Base-by-base conservation (phyloP, 2,888 invertebrate species). In the Hoplodrina blanda region DNA sequence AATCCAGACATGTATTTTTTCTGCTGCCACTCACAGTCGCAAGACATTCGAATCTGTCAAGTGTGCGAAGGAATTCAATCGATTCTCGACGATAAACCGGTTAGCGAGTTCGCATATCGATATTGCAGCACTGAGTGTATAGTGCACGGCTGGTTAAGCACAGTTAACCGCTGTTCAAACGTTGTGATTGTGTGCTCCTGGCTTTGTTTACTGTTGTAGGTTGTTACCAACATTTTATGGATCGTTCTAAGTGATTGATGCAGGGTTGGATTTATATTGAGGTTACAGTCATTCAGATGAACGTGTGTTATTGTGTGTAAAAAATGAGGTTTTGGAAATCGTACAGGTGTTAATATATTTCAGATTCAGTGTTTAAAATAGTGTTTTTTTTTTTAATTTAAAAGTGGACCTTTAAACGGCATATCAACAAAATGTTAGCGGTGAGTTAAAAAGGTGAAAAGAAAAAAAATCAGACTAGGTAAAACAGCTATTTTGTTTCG, bases 71-170 rank as follows among this genome's bases (percentile, higher is more conserved):
- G 65, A 74, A 69, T 76, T 76, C 62, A 76, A 78, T 83, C 69
- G 63, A 68, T 77, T 74, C 62, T 67, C 30, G 70, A 37, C 69
- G 63, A 60, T 66, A 72, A 83, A 84, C 84, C 81, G 85, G 84
- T 85, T 78, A 75, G 63, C 50, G 62, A 55, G 64, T 75, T 69
- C 69, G 66, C 65, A 68, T 81, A 81, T 78, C 77, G 73, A 78
- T 81, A 81, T 70, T 62, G 62, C 72, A 67, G 69, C 63, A 59
- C 62, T 61, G 59, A 73, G 62, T 70, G 63, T 68, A 55, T 62
- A 53, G 53, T 69, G 70, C 69, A 68, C 78, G 79, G 64, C 68
- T 81, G 74, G 82, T 78, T 80, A 80, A 71, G 70, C 77, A 61
- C 78, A 76, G 67, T 76, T 73, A 81, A 78, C 80, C 60, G 41